Evolutionary conservation across 2,797 vertebrate genomes (phyloP).

Genomic region (Micropoecilia bifurca): DNA sequence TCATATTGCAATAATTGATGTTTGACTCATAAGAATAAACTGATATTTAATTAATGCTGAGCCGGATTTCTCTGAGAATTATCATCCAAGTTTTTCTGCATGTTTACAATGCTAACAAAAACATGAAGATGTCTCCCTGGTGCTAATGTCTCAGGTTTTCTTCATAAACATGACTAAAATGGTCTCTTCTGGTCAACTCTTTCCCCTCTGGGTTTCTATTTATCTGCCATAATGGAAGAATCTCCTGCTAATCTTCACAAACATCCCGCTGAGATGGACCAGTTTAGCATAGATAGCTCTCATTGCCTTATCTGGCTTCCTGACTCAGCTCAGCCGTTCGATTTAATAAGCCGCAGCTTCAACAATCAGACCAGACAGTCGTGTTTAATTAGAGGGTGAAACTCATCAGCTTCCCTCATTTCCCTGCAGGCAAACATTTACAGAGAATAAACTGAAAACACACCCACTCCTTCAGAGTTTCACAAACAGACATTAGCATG

Average conservation of each 20-base stretch:
- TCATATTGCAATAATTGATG: constrained; percentile 41
- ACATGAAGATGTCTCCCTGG: neutral
- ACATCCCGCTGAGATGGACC: constrained; percentile 40
- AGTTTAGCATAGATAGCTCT: constrained; percentile 40
- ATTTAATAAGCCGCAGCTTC: constrained; percentile 53
- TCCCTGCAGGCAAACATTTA: constrained; percentile 51
- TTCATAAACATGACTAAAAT: constrained; percentile 4
- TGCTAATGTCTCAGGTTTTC: constrained; percentile 6
- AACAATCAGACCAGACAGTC: constrained; percentile 53
- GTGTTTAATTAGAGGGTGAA: constrained; percentile 60
- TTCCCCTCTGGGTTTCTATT: constrained; percentile 25
- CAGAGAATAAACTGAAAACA: constrained; percentile 36
- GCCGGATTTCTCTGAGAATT: constrained; percentile 6
- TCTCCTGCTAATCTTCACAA: constrained; percentile 37
- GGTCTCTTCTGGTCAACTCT: constrained; percentile 22
- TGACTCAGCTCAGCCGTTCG: constrained; percentile 51
- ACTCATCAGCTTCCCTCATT: constrained; percentile 44
- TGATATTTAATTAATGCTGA: constrained; percentile 62
- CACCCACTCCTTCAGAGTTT: constrained; percentile 33
- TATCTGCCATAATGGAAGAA: constrained; percentile 26
- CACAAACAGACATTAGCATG: constrained; percentile 42
- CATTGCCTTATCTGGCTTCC: constrained; percentile 67
- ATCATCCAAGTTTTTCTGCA: neutral
- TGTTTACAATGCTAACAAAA: constrained; percentile 1
- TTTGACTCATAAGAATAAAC: constrained; percentile 68